phyloP scores from a whole-genome alignment of 1,140 invertebrate species.

The Dinoponera quadriceps region DNA sequence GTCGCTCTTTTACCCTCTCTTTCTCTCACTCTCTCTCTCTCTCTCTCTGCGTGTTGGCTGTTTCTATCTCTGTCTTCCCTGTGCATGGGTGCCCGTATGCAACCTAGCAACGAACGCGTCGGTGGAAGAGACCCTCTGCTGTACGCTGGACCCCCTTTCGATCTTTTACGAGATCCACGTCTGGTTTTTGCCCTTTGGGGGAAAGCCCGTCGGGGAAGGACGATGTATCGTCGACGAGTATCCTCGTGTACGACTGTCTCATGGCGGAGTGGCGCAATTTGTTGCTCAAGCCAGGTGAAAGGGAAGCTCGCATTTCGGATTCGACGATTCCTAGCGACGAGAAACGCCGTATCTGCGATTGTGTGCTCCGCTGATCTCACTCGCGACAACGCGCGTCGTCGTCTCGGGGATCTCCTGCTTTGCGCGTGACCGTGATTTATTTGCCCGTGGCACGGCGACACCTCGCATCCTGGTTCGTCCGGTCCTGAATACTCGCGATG shows the following conservation, averaged over 20 bases:
- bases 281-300: neutral
- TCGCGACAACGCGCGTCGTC: neutral
- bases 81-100: slow-evolving; percentile 7
- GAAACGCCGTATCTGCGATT: neutral
- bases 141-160: neutral
- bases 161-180: neutral
- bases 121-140: slow-evolving; percentile 3
- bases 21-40: neutral
- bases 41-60: neutral
- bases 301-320: neutral
- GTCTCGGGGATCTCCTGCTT: neutral
- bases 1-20: neutral
- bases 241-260: neutral
- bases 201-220: neutral
- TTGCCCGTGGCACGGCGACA: neutral
- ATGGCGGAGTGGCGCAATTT: neutral
- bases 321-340: too few relatives aligned
- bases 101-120: slow-evolving; percentile 47
- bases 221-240: neutral
- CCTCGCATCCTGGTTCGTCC: slow-evolving; percentile 9
- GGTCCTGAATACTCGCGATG: slow-evolving; percentile 29
- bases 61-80: slow-evolving; percentile 1
- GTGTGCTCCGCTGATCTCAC: neutral
- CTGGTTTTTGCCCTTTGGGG: slow-evolving; percentile 17
- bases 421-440: slow-evolving; percentile 23